Evolutionary conservation across 2,797 vertebrate species (phyloP), one percentile per base, ranked within the genome.

Genomic region (Gymnoscopelus microlampas): DNA sequence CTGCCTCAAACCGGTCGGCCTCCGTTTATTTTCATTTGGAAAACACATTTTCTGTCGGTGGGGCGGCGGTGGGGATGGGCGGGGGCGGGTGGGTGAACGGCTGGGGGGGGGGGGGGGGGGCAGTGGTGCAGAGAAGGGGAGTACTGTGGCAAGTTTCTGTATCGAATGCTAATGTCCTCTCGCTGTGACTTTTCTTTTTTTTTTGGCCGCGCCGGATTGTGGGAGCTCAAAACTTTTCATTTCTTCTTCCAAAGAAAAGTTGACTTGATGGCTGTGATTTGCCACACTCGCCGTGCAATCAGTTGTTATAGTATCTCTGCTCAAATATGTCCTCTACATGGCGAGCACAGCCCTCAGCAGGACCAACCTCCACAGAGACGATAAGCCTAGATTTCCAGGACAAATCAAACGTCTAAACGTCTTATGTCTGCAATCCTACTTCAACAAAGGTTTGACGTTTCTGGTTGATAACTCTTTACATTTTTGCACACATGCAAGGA

Each of bases 21-120:
- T 91, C 87, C 90, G 90, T 92, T 94, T 94, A 94, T 94, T 95
- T 95, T 95, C 93, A 93, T 94, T 94, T 94, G 93, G 92, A 94
- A 94, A 95, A 94, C 92, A 94, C 91, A 94, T 95, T 95, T 94
- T 93, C 92, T 81, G 83, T 90, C 84, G 89, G 88, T 89, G 91
- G 88, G 88, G 90, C 89, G 88, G 89, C 78, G 86, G 85, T 87
- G 84, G 87, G 85, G 76, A 83, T 74, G 72, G 82, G 76, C 82
- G 81, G 82, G 70, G 74, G 76, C 81, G 83, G 76, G 68, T 76
- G 64, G 76, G 73, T 35, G 15, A 2, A 23, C 13, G 26, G n/a
- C 9, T 53, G 48, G 5, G 58, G 15, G 26, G 11, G 13, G 51
- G 13, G 51, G 26, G 15, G 29, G 35, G 12, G 53, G 5, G 13